Evolutionary conservation across 2,888 invertebrate species (phyloP), one percentile per base, ranked within the genome.

Genomic region (Idaea dimidiata): DNA sequence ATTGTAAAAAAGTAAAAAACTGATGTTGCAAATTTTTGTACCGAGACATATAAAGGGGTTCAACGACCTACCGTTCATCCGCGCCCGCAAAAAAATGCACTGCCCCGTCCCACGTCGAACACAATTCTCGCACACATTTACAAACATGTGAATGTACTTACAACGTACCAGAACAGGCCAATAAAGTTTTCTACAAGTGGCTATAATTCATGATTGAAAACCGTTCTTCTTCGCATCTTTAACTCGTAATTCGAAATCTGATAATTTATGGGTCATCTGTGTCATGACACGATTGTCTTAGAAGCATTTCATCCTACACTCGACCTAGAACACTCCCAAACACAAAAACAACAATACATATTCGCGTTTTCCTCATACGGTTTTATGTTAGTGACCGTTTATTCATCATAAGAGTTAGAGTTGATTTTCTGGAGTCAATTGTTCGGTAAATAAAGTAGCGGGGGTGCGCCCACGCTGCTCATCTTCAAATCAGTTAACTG

Each of bases 71-170:
- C 80, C 84, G 86, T 87, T 88, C 89, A 87, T 91, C 87, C 89
- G 82, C 75, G 77, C 82, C 78, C 81, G 84, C 89, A 91, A 92
- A 92, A 92, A 92, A 92, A 90, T 92, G 91, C 90, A 92, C 79
- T 88, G 90, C 81, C 84, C 82, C 90, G 85, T 87, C 91, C 90
- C 91, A 90, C 91, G 86, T 84, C 81, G 82, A 88, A 88, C 86
- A 84, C 85, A 87, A 80, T 83, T 83, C 87, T 79, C 86, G 84
- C 87, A 86, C 87, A 86, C 73, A 77, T 78, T 70, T 71, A 79
- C 43, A 43, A 43, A 43, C 68, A 71, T 67, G 71, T 78, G 78
- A 80, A 71, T 78, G 73, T 79, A 78, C 76, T 78, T 78, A 66
- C 61, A 69, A 43, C 43, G 43, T 43, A 43, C 62, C 75, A 77